These are phyloP conservation scores for Synodontis membranacea DNA, from an alignment of 2,113 vertebrate species.

Conservation along the genomic window DNA sequence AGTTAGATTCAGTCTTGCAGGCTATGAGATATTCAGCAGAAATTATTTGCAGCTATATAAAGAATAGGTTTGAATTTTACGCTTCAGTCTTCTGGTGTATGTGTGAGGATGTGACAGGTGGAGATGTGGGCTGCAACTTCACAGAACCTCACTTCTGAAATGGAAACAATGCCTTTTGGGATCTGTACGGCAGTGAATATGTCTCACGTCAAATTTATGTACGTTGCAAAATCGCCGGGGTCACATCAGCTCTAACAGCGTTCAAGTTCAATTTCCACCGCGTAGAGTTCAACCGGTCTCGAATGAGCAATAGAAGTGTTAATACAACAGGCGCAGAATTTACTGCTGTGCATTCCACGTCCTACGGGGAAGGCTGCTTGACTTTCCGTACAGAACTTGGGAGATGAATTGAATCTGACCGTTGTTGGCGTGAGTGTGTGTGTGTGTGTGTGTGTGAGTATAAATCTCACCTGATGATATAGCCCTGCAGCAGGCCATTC, in stretches of 20 bases:
- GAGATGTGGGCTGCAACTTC: not conserved
- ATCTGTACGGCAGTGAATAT: not conserved
- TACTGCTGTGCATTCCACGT: slow-evolving; percentile 1
- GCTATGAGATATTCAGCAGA: not conserved
- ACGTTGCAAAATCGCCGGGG: slow-evolving; percentile 2
- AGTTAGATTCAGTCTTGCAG: not conserved
- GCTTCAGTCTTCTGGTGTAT: not conserved
- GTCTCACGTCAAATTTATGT: slow-evolving; percentile 16
- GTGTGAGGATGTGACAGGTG: not conserved
- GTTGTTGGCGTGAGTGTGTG: not conserved
- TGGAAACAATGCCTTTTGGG: slow-evolving; percentile 5
- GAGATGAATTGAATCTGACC: slow-evolving; percentile 22
- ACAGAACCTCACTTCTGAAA: not conserved
- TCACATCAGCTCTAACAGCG: slow-evolving; percentile 5
- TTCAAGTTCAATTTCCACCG: slow-evolving; percentile 27
- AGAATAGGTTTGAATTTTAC: too few species aligned
- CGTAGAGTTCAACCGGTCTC: slow-evolving; percentile 1
- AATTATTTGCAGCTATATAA: not conserved
- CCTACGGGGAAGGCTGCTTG: slow-evolving; percentile 12
- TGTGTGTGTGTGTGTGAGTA: not conserved
- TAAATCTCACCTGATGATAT: slow-evolving; percentile 86
- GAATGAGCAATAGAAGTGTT: slow-evolving; percentile 39
- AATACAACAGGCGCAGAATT: slow-evolving; percentile 35
- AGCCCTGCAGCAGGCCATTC: slow-evolving; percentile 92
- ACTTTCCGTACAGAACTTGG: slow-evolving; percentile 20